These are phyloP conservation scores for Stomatorhinus ivindoensis DNA, from an alignment of 2,113 vertebrate species.

Conservation along the genomic window DNA sequence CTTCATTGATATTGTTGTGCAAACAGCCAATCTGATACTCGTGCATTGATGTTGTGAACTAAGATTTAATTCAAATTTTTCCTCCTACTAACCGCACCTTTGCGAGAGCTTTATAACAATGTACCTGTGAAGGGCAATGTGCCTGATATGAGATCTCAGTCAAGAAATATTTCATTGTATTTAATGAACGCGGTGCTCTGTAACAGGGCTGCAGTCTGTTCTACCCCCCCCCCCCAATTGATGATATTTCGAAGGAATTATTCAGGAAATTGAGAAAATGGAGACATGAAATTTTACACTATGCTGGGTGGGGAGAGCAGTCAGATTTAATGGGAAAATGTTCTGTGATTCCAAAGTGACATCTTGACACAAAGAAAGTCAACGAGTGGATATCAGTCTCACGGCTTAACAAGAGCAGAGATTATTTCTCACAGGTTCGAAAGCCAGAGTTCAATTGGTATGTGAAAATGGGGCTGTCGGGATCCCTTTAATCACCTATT, in stretches of 20 bases:
- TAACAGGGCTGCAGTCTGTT: neutral
- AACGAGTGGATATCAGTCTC: neutral
- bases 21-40: neutral
- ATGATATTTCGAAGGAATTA: conserved; percentile 7
- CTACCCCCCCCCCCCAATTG: neutral
- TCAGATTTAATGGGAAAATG: conserved; percentile 5
- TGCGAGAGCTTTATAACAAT: neutral
- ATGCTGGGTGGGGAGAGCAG: neutral
- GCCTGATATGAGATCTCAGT: neutral
- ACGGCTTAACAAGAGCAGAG: neutral
- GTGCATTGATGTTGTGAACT: neutral
- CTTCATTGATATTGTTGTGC: neutral
- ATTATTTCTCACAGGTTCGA: conserved; percentile 18
- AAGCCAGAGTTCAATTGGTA: conserved; percentile 20
- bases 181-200: neutral
- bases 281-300: neutral
- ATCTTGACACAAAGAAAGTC: conserved; percentile 16
- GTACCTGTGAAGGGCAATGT: neutral
- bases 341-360: conserved; percentile 17
- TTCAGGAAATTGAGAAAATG: conserved; percentile 5
- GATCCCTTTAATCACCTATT: conserved; percentile 27
- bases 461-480: conserved; percentile 23
- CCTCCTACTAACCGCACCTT: neutral
- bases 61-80: neutral
- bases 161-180: neutral